Evolutionary conservation across 2,113 vertebrate genomes (phyloP).

Genomic region (Poecile atricapillus): DNA sequence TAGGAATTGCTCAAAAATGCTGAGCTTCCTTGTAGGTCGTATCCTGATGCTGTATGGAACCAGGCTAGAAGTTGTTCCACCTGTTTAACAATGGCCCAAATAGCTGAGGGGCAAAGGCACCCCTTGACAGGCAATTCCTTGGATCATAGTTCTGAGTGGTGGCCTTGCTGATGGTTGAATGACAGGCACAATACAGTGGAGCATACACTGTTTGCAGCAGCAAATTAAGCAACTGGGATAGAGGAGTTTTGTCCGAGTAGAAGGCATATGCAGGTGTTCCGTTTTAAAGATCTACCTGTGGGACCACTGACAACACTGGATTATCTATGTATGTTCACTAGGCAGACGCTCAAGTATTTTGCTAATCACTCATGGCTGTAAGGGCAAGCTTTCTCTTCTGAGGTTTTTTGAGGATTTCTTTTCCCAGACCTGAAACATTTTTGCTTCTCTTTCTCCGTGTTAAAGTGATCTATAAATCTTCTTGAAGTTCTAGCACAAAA

Average conservation of each 20-base stretch:
- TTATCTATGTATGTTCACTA: background rate
- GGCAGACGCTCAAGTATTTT: background rate
- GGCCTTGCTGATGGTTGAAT: background rate
- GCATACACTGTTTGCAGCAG: background rate
- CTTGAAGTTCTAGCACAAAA: background rate
- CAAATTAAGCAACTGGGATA: background rate
- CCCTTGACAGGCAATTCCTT: background rate
- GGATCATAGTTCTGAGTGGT: background rate
- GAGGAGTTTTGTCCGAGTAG: background rate
- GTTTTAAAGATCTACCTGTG: background rate
- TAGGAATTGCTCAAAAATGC: background rate
- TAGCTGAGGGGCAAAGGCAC: background rate
- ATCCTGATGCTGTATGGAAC: background rate
- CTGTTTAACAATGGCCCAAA: background rate
- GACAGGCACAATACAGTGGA: background rate
- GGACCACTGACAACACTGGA: background rate
- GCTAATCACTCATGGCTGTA: background rate
- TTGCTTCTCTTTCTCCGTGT: accelerated
- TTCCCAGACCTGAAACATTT: background rate
- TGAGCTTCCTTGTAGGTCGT: background rate
- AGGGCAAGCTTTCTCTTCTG: background rate
- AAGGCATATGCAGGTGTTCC: background rate
- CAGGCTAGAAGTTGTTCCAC: background rate
- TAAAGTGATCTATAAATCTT: background rate
- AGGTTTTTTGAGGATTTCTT: background rate